phyloP scores from a whole-genome alignment of 1,140 invertebrate genomes.

The Zaprionus tsacasi region DNA sequence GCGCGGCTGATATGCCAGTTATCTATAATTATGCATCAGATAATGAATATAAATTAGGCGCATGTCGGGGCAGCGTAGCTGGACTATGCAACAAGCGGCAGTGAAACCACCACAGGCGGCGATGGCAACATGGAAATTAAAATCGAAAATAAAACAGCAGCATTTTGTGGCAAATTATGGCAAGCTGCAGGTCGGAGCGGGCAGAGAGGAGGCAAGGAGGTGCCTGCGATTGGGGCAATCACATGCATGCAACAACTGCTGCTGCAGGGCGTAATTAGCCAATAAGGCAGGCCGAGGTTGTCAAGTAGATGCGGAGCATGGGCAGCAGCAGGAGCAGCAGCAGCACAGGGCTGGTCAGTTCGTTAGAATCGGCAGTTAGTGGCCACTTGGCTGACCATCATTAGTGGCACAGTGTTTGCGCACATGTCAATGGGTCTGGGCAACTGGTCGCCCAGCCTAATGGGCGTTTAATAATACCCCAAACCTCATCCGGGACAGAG shows the following conservation, averaged over 20 bases:
- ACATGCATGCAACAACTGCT: slow-evolving; percentile 67
- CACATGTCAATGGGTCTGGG: slow-evolving; percentile 54
- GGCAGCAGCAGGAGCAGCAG: background rate
- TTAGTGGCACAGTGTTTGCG: slow-evolving; percentile 68
- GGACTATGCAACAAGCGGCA: slow-evolving; percentile 31
- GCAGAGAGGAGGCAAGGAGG: slow-evolving; percentile 23
- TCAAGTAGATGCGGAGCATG: background rate
- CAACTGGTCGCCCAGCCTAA: slow-evolving; percentile 43
- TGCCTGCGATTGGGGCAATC: slow-evolving; percentile 52
- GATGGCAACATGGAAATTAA: slow-evolving; percentile 69
- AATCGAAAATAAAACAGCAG: slow-evolving; percentile 74
- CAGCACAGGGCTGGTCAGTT: slow-evolving; percentile 27
- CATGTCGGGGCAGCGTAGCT: slow-evolving; percentile 48
- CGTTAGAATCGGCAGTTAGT: slow-evolving; percentile 65
- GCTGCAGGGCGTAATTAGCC: slow-evolving; percentile 81
- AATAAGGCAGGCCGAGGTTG: slow-evolving; percentile 61
- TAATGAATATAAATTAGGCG: slow-evolving; percentile 80
- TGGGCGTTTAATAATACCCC: slow-evolving; percentile 76
- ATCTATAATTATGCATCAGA: slow-evolving; percentile 76
- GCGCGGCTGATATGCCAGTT: slow-evolving; percentile 30
- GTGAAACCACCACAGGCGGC: slow-evolving; percentile 33
- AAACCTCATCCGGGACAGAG: background rate
- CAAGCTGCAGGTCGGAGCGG: slow-evolving; percentile 13
- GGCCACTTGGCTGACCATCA: slow-evolving; percentile 59
- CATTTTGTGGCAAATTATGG: slow-evolving; percentile 74